phyloP scores from a whole-genome alignment of 1,140 invertebrate species.

The Tetramorium parvispinum region DNA sequence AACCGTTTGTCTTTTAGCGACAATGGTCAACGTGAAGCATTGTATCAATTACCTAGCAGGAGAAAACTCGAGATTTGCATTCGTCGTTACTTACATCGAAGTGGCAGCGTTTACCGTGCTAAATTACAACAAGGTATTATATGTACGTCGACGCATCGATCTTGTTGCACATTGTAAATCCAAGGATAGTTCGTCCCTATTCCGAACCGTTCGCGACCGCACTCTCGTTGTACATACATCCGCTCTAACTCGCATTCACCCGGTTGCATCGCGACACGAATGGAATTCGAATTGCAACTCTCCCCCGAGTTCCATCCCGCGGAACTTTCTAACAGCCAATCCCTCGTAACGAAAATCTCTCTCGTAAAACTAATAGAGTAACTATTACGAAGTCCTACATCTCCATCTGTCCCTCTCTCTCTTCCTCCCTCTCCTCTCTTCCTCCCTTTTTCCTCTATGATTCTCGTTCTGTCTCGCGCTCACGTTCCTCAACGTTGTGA shows the following conservation, averaged over 20 bases:
- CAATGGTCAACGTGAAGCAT: neutral
- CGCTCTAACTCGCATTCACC: constrained; percentile 36
- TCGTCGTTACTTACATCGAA: neutral
- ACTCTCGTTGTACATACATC: constrained; percentile 65
- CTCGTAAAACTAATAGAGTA: constrained; percentile 58
- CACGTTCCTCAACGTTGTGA: constrained; percentile 38
- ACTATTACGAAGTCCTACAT: constrained; percentile 51
- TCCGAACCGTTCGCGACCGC: constrained; percentile 35
- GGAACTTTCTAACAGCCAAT: constrained; percentile 67
- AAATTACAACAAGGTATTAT: neutral
- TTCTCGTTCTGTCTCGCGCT: neutral
- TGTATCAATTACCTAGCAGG: neutral
- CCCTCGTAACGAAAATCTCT: constrained; percentile 53
- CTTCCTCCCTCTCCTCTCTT: neutral
- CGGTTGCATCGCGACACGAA: constrained; percentile 57
- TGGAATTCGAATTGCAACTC: constrained; percentile 70
- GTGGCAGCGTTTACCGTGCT: neutral
- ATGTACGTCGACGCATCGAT: constrained; percentile 43
- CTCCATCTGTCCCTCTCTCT: neutral
- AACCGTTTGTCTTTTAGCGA: neutral
- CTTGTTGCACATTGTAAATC: constrained; percentile 47
- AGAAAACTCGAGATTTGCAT: neutral
- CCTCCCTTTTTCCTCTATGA: neutral
- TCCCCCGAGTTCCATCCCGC: constrained; percentile 25
- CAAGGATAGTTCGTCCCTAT: constrained; percentile 44